Evolutionary conservation across 2,797 vertebrate species (phyloP).

Genomic region (Lagodon rhomboides): DNA sequence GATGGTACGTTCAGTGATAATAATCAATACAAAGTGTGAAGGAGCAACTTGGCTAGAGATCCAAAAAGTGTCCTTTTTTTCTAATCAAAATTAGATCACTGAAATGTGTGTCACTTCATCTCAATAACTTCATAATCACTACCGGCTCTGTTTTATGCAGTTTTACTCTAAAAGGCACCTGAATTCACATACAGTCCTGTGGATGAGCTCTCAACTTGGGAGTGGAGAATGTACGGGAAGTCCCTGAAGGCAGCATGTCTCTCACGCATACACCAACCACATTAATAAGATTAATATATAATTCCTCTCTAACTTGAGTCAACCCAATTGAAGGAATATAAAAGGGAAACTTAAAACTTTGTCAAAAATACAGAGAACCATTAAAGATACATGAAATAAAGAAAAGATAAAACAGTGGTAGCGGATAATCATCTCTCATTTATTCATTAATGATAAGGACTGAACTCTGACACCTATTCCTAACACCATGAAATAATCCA

Average conservation of each 20-base stretch:
- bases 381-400: too few relatives aligned
- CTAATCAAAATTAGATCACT: too few relatives aligned
- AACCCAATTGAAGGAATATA: not conserved
- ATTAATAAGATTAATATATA: not conserved
- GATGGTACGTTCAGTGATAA: too few relatives aligned
- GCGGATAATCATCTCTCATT: not conserved
- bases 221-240: not conserved
- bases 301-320: not conserved
- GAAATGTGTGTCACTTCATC: too few relatives aligned
- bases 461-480: not conserved
- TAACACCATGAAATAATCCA: not conserved
- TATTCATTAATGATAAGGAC: not conserved
- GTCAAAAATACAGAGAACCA: too few relatives aligned
- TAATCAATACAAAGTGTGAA: too few relatives aligned
- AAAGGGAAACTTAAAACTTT: too few relatives aligned
- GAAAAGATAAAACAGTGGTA: too few relatives aligned
- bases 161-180: not conserved
- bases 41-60: too few relatives aligned
- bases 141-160: not conserved
- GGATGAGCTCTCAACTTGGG: not conserved
- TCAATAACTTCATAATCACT: too few relatives aligned
- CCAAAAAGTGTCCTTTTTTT: too few relatives aligned
- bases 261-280: not conserved
- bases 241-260: constrained; percentile 15
- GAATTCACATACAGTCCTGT: not conserved